These are phyloP conservation scores for Istiophorus platypterus DNA, from an alignment of 2,113 vertebrate species.

Conservation along the genomic window DNA sequence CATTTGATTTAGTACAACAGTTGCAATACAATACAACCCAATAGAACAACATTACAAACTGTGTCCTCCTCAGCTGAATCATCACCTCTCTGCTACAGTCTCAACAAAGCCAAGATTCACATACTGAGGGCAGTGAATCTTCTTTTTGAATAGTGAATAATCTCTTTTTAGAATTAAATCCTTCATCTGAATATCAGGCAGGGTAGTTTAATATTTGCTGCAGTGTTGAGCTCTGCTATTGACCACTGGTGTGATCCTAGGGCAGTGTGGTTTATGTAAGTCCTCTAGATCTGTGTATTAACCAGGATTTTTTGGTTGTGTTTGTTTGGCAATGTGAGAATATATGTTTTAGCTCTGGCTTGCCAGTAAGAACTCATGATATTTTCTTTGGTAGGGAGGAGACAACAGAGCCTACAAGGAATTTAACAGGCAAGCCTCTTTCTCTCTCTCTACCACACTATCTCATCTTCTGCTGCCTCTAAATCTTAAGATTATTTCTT, in stretches of 20 bases:
- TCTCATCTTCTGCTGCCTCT: slow-evolving; percentile 55
- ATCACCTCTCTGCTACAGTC: background rate
- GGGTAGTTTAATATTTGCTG: slow-evolving; percentile 26
- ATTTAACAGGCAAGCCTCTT: slow-evolving; percentile 36
- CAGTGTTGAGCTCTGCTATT: slow-evolving; percentile 16
- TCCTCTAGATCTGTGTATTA: slow-evolving; percentile 24
- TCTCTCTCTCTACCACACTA: slow-evolving; percentile 8
- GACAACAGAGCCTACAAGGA: slow-evolving; percentile 43
- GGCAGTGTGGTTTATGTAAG: slow-evolving; percentile 34
- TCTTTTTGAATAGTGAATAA: background rate
- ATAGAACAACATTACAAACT: background rate
- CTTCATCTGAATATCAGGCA: slow-evolving; percentile 3
- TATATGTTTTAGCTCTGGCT: slow-evolving; percentile 19
- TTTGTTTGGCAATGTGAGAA: slow-evolving; percentile 42
- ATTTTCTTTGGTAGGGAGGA: slow-evolving; percentile 43
- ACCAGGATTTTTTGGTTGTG: slow-evolving; percentile 26
- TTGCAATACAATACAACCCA: background rate
- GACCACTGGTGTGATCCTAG: slow-evolving; percentile 6
- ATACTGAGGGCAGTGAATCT: too few relatives aligned
- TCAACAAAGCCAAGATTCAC: background rate
- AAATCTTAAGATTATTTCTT: slow-evolving; percentile 64
- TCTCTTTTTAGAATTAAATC: background rate
- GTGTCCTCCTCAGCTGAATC: background rate
- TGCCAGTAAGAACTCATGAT: slow-evolving; percentile 34
- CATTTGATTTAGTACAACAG: background rate